phyloP scores from a whole-genome alignment of 2,797 vertebrate species.

The Bradypodion ventrale region DNA sequence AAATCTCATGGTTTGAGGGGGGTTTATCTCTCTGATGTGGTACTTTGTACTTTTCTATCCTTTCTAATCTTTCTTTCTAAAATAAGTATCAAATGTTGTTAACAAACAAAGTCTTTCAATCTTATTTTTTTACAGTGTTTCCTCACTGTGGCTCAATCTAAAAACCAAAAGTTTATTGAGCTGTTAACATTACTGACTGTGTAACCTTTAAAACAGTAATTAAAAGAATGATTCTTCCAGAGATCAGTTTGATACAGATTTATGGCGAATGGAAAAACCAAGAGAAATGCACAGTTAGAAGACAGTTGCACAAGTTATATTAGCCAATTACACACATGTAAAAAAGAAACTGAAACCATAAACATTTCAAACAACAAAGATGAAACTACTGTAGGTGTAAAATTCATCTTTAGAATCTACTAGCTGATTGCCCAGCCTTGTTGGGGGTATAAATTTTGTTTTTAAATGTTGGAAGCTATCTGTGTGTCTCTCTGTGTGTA shows the following conservation, averaged over 20 bases:
- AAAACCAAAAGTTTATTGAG: not conserved
- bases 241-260: too few species aligned
- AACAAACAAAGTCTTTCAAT: slow-evolving; percentile 10
- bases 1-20: not conserved
- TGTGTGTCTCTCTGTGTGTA: too few species aligned
- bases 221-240: too few species aligned
- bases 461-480: too few species aligned
- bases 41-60: not conserved
- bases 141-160: rapidly evolving
- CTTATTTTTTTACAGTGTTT: slow-evolving; percentile 51
- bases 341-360: not conserved
- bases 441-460: too few species aligned
- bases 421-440: too few species aligned
- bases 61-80: slow-evolving; percentile 1
- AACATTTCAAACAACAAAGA: not conserved
- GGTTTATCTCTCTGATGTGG: not conserved
- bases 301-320: too few species aligned
- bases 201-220: slow-evolving; percentile 14
- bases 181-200: slow-evolving; percentile 35
- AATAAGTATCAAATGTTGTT: slow-evolving; percentile 47
- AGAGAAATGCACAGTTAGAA: too few species aligned
- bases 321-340: too few species aligned
- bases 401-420: not conserved
- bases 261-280: too few species aligned
- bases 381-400: not conserved